Conservation (phyloP, 2,888 invertebrate genomes). For the Cryptosula pallasiana region DNA sequence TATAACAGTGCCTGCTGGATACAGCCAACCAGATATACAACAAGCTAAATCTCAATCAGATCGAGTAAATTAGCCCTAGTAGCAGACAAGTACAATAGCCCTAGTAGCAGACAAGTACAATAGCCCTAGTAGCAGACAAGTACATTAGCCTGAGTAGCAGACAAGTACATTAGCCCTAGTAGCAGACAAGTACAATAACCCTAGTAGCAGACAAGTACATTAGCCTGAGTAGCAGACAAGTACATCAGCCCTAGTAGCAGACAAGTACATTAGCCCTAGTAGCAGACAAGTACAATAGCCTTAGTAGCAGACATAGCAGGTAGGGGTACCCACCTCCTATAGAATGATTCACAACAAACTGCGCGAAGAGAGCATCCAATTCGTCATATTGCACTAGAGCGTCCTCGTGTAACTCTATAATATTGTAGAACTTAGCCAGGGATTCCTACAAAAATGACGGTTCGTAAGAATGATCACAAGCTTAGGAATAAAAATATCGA, state of each 20-base stretch:
- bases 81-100: too few species aligned
- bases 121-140: not conserved
- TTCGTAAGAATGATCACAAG: too few species aligned
- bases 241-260: not conserved
- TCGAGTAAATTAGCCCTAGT: too few species aligned
- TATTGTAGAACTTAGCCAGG: constrained; percentile 87
- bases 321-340: constrained; percentile 1
- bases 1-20: too few species aligned
- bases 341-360: constrained; percentile 89
- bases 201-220: not conserved
- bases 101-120: too few species aligned
- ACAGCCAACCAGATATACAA: too few species aligned
- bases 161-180: not conserved
- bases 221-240: not conserved
- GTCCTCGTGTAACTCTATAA: constrained; percentile 86
- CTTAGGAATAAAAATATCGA: too few species aligned
- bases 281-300: not conserved
- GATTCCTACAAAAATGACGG: constrained; percentile 86
- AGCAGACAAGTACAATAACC: not conserved
- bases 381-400: constrained; percentile 95
- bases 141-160: not conserved
- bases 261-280: not conserved
- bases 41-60: too few species aligned
- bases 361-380: constrained; percentile 90
- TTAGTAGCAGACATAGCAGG: not conserved